Evolutionary conservation across 2,113 vertebrate genomes (phyloP), one percentile per base, ranked within the genome.

Genomic region (Cinclus cinclus): DNA sequence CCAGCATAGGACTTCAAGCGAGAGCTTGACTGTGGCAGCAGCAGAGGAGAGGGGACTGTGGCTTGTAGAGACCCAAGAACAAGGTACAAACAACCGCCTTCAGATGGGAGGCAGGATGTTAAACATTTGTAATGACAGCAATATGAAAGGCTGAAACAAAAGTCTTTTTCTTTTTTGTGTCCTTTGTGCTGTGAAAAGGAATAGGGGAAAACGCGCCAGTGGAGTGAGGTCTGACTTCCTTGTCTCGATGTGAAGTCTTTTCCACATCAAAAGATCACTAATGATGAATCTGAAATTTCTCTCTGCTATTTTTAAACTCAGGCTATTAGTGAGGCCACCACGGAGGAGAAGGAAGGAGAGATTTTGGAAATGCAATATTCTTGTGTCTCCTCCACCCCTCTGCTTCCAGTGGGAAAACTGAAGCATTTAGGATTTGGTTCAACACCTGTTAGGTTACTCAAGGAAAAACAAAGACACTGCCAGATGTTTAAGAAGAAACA

Each of bases 401-500:
- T 97, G 96, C 95, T 96, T 89, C 88, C 89, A 95, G 22, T 89
- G 92, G 92, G 92, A 94, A 96, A 96, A 90, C 50, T 77, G 79
- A 89, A 95, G 93, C 88, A 91, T 80, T 97, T 74, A 92, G 84
- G 93, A 83, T 97, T 96, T 93, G 91, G 64, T 89, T 93, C 83
- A 91, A 87, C 95, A 96, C 97, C 97, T 97, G 97, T 94, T 97
- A 85, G 77, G 77, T 95, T 96, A 94, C 92, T 97, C 91, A 94
- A 94, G 82, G 82, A 88, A 95, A 47, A 81, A 89, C 88, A 95
- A 94, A 92, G 95, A 62, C 65, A 92, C 91, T 64, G 85, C 94
- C 95, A 96, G 89, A 95, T 94, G 96, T 96, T 96, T 96, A 97
- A 96, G 94, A 77, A 95, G 94, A 96, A 96, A 95, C 97, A 97